These are phyloP conservation scores for Tangachromis dhanisi DNA, from an alignment of 2,113 vertebrate genomes.

Conservation along the genomic window DNA sequence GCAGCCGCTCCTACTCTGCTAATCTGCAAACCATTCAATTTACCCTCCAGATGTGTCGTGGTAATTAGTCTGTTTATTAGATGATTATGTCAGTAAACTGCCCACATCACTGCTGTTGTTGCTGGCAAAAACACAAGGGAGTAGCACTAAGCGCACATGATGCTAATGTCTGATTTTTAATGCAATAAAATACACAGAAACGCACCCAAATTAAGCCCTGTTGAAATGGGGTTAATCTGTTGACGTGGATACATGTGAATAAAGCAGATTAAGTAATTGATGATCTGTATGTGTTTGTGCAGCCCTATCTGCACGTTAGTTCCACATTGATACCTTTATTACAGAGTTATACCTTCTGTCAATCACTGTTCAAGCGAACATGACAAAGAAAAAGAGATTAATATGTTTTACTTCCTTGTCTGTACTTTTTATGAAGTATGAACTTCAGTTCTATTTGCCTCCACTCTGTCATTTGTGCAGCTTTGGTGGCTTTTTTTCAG, in stretches of 20 bases:
- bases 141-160: not conserved
- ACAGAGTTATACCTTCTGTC: not conserved
- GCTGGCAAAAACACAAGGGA: not conserved
- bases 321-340: not conserved
- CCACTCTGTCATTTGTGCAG: not conserved
- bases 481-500: not conserved
- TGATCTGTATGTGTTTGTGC: not conserved
- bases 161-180: not conserved
- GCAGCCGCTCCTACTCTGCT: not conserved
- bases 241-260: not conserved
- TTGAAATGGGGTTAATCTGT: not conserved
- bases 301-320: not conserved
- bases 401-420: not conserved
- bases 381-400: not conserved
- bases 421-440: not conserved
- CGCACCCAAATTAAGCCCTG: not conserved
- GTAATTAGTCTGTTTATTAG: slow-evolving; percentile 42
- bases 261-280: not conserved
- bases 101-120: slow-evolving; percentile 5
- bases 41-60: slow-evolving; percentile 40
- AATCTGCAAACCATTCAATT: slow-evolving; percentile 33
- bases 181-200: not conserved
- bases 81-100: slow-evolving; percentile 33
- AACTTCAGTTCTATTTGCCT: not conserved
- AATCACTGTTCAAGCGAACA: not conserved